A percentile compares a stretch with the other conserved stretches of the same genome.
phyloP scores from a whole-genome alignment of 2,113 vertebrate species.

The Ifrita kowaldi region DNA sequence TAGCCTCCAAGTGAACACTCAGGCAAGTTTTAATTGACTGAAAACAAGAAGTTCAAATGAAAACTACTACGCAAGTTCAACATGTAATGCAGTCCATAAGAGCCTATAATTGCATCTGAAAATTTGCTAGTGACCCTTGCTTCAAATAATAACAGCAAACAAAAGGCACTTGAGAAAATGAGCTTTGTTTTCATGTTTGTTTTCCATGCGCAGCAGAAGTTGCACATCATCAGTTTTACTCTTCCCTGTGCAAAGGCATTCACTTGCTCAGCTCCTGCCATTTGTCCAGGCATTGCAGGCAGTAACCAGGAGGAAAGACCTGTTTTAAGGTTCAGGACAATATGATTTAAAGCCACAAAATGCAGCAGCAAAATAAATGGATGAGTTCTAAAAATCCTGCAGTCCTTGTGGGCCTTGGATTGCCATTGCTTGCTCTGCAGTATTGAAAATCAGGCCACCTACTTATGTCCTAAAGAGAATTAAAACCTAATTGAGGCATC shows the following conservation, averaged over 20 bases:
- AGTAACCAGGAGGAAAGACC: background rate
- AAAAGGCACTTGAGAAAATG: background rate
- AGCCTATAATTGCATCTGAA: background rate
- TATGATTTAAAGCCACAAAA: background rate
- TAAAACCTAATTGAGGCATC: background rate
- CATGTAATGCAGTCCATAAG: rapidly evolving
- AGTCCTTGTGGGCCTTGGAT: background rate
- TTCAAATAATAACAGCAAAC: background rate
- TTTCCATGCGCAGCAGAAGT: background rate
- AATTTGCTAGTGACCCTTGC: background rate
- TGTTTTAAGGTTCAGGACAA: background rate
- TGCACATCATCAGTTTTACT: background rate
- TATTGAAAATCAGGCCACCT: background rate
- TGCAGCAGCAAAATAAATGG: background rate
- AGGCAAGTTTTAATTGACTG: background rate
- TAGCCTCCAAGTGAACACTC: background rate
- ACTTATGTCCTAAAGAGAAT: background rate
- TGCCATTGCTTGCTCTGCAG: background rate
- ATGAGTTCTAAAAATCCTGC: background rate
- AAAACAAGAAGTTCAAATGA: background rate
- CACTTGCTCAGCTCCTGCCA: background rate
- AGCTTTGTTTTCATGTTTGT: background rate
- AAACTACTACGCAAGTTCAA: background rate
- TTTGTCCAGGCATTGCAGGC: background rate
- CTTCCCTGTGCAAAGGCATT: background rate